Base-by-base conservation (phyloP, 2,113 vertebrate species). In the Todiramphus chloris region DNA sequence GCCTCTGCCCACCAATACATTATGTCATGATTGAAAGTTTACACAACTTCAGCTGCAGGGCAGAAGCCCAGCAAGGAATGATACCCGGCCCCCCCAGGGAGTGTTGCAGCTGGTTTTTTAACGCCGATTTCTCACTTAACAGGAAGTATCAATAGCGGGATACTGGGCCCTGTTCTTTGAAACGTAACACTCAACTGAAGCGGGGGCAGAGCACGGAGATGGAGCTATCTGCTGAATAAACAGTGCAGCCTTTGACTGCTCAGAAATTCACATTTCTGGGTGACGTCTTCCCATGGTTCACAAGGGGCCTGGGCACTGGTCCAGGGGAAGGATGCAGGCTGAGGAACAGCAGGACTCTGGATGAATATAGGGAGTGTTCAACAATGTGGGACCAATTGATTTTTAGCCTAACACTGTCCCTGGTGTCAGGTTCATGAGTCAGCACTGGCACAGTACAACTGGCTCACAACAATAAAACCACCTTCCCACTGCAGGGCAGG, bases 201-300 rank as follows among this genome's bases (percentile, higher is more conserved):
- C 58, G 64, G 48, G 62, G 44, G 75, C 43, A 83, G 55, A 92
- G 60, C 31, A 28, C 0, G 1, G 79, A 93, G 79, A 75, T 43
- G 77, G 70, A 68, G 67, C 77, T 79, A 46, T 89, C 87, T 28
- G 74, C 92, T 89, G 89, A 80, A 89, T 63, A 91, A 96, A 95
- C 96, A 96, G 86, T 50, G 77, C 70, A 89, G 95, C 62, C 89
- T 95, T 96, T 96, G 93, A 97, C 28, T 10, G n/a, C 87, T 95
- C 77, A 94, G 91, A 91, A 89, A 94, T 94, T 56, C 94, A 76
- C 94, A 95, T 92, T 87, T 92, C 89, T 92, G 86, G 79, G 89
- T 96, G 96, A 94, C 86, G 48, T 95, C 95, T 96, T 96, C 74
- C 77, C 92, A 43, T 69, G 74, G 94, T 91, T 94, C 73, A 93